Percentiles rank a stretch among this genome's conserved stretches.
Evolutionary conservation across 2,888 invertebrate genomes (phyloP).

Genomic region (Chesias legatella): DNA sequence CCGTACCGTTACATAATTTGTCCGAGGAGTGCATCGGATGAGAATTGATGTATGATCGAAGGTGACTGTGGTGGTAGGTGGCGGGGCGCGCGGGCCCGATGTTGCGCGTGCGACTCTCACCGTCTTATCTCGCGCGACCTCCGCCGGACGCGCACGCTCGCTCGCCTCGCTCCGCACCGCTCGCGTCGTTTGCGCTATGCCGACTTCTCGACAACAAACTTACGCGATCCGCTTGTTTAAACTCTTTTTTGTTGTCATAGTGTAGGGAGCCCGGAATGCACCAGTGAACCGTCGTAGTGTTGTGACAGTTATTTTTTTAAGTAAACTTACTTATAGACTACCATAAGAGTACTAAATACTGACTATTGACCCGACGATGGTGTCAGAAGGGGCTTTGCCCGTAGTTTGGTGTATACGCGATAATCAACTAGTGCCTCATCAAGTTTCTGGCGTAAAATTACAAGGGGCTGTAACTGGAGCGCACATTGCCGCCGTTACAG

Average conservation of each 20-base stretch:
- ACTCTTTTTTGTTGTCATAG: constrained; percentile 57
- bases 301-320: constrained; percentile 33
- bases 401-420: constrained; percentile 86
- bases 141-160: constrained; percentile 75
- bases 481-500: constrained; percentile 83
- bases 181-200: constrained; percentile 63
- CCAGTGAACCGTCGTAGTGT: constrained; percentile 45
- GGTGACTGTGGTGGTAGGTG: constrained; percentile 52
- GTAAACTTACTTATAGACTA: constrained; percentile 19
- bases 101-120: constrained; percentile 75
- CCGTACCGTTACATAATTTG: constrained; percentile 71
- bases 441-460: constrained; percentile 83
- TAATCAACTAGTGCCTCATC: constrained; percentile 84
- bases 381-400: constrained; percentile 81
- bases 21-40: constrained; percentile 64
- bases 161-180: constrained; percentile 58
- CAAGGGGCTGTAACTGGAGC: constrained; percentile 84
- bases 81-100: constrained; percentile 55
- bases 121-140: constrained; percentile 80
- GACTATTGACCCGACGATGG: constrained; percentile 71
- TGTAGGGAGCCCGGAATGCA: constrained; percentile 61
- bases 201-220: constrained; percentile 57
- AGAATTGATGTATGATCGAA: constrained; percentile 66
- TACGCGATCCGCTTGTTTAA: constrained; percentile 54
- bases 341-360: constrained; percentile 32